Percentiles rank a stretch among this genome's conserved stretches.
phyloP scores from a whole-genome alignment of 2,888 invertebrate species.

The Sericinus montela region DNA sequence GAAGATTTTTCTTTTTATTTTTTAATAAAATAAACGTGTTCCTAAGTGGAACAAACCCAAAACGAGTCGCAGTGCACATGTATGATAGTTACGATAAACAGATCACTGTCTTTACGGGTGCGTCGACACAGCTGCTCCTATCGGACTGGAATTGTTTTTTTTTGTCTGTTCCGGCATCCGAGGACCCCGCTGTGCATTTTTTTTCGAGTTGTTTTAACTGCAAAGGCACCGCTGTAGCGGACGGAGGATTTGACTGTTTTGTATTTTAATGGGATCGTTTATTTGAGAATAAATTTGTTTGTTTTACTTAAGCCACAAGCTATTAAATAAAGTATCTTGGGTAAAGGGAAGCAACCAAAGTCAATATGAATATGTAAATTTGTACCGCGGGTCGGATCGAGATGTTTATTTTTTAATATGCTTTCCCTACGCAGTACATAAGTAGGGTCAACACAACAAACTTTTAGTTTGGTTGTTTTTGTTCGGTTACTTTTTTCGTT shows the following conservation, averaged over 20 bases:
- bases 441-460: too few species aligned
- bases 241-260: conserved; percentile 10
- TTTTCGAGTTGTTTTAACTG: background rate
- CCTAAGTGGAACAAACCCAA: conserved; percentile 25
- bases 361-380: background rate
- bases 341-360: background rate
- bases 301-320: conserved; percentile 5
- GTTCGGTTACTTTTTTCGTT: too few species aligned
- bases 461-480: background rate
- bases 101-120: conserved; percentile 33
- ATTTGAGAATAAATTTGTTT: conserved; percentile 15
- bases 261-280: conserved; percentile 15
- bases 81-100: conserved; percentile 49
- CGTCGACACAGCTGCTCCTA: conserved; percentile 39
- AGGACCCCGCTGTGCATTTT: conserved; percentile 24
- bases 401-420: background rate
- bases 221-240: conserved; percentile 12
- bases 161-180: conserved; percentile 23
- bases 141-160: conserved; percentile 25
- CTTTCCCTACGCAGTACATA: too few species aligned
- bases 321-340: conserved; percentile 7
- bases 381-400: background rate
- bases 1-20: too few species aligned
- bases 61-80: conserved; percentile 22
- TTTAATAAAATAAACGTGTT: too few species aligned